Evolutionary conservation across 2,113 vertebrate genomes (phyloP), one percentile per base, ranked within the genome.

Genomic region (Scomber colias): DNA sequence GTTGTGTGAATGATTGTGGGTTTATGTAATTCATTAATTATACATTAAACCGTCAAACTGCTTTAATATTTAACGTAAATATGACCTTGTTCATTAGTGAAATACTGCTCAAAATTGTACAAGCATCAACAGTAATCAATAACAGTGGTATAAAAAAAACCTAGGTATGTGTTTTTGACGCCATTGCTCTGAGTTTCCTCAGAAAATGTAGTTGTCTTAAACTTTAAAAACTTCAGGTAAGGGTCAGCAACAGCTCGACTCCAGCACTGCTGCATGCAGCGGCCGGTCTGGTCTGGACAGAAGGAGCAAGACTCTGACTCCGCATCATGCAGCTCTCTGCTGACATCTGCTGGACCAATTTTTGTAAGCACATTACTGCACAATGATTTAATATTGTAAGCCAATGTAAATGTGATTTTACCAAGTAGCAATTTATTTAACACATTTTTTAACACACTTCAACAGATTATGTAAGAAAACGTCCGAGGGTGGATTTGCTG

Each of bases 301-400:
- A 19, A 61, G 17, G 19, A 44, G 40, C 30, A 51, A 27, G 35
- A 15, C 14, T 14, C 50, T 17, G 13, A 16, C 19, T 50, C 27
- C 31, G 19, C 54, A 21, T 30, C 54, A 21, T 30, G 11, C 50
- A 30, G 73, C 45, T 56, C 77, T 49, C 67, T 87, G 81, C 85
- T 89, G 90, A 71, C 91, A 81, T 56, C 91, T 93, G 86, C 83
- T 87, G 92, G 87, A 11, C 10, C 30, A n/a, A 30, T 3, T 5
- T 9, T 24, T 0, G 50, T 15, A 24, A n/a, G 49, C 48, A 60
- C 14, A n/a, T 30, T 19, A 21, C n/a, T 61, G 49, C 49, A 24
- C 45, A 46, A 4, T 44, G 12, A 65, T 40, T 40, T 40, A n/a
- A 13, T 21, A 5, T 19, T 2, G 0, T 7, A n/a, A 27, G 48